A percentile compares a stretch with the other conserved stretches of the same genome.
phyloP scores from a whole-genome alignment of 1,140 invertebrate species.

The Drosophila jambulina region DNA sequence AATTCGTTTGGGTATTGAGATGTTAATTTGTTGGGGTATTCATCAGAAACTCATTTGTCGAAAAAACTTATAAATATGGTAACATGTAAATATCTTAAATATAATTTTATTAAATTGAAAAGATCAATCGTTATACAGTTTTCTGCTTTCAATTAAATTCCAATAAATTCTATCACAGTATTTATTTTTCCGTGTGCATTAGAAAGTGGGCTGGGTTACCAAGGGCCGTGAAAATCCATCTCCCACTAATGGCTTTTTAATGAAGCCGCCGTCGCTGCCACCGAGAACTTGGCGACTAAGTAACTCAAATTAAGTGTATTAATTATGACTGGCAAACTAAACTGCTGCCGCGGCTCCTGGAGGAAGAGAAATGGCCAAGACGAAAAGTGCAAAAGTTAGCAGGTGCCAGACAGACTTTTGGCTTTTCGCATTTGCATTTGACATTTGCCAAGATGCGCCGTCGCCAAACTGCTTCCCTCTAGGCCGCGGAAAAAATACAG shows the following conservation, averaged over 20 bases:
- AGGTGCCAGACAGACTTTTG: constrained; percentile 62
- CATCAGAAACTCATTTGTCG: neutral
- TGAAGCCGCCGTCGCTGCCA: constrained; percentile 53
- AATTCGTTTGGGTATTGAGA: neutral
- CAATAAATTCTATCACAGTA: no score
- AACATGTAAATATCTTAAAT: no score
- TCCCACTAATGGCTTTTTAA: constrained; percentile 77
- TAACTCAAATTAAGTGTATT: constrained; percentile 76
- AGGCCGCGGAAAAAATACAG: constrained; percentile 11
- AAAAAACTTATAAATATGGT: no score
- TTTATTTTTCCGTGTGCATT: constrained; percentile 20
- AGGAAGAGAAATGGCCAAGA: constrained; percentile 32
- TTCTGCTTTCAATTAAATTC: neutral
- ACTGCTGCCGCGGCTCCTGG: constrained; percentile 3
- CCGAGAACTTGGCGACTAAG: constrained; percentile 58
- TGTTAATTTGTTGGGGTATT: neutral
- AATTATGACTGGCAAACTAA: constrained; percentile 72
- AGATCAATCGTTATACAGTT: no score
- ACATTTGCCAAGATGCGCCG: constrained; percentile 77
- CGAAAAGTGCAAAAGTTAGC: constrained; percentile 61
- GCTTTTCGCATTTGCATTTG: constrained; percentile 77
- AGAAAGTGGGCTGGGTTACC: constrained; percentile 13
- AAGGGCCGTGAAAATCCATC: constrained; percentile 21
- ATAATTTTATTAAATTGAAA: no score
- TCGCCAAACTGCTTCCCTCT: constrained; percentile 23